Evolutionary conservation across 2,888 invertebrate species (phyloP), one percentile per base, ranked within the genome.

Genomic region (Trichacis sp.): DNA sequence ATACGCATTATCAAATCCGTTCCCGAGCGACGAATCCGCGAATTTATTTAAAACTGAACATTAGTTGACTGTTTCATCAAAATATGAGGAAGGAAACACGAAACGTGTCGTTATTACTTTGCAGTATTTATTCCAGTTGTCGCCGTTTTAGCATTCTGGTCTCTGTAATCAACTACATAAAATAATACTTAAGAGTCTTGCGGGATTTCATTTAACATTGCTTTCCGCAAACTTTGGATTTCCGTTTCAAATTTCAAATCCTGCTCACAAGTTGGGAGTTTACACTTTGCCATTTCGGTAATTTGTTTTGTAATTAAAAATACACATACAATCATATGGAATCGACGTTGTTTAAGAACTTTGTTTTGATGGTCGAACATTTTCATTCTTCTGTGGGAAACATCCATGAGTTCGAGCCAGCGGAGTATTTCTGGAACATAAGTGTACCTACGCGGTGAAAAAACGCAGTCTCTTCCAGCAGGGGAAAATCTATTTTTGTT

Each of bases 401-500:
- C n/a, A n/a, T n/a, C n/a, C n/a, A n/a, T n/a, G n/a, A n/a, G n/a
- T n/a, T n/a, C n/a, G n/a, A n/a, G n/a, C n/a, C n/a, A n/a, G n/a
- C n/a, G n/a, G n/a, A n/a, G 19, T 62, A 66, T 66, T 62, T 62
- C 55, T 66, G 59, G 49, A 66, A 59, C 47, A 47, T 45, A 47
- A 51, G 56, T 63, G 56, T 62, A 63, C 63, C 56, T 53, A 58
- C 40, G 56, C 40, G 56, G 24, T 17, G 47, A 48, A 55, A 38
- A 46, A 58, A 48, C n/a, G n/a, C n/a, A n/a, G n/a, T n/a, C n/a
- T n/a, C n/a, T n/a, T n/a, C n/a, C n/a, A n/a, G n/a, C 59, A 51
- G 59, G 67, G 66, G 70, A 63, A 74, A 70, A 74, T 74, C 73
- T 71, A 73, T 72, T 71, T 72, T 74, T 61, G 72, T 71, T 73